These are phyloP conservation scores for Sesamia nonagrioides DNA, from an alignment of 1,140 invertebrate species.

Conservation along the genomic window DNA sequence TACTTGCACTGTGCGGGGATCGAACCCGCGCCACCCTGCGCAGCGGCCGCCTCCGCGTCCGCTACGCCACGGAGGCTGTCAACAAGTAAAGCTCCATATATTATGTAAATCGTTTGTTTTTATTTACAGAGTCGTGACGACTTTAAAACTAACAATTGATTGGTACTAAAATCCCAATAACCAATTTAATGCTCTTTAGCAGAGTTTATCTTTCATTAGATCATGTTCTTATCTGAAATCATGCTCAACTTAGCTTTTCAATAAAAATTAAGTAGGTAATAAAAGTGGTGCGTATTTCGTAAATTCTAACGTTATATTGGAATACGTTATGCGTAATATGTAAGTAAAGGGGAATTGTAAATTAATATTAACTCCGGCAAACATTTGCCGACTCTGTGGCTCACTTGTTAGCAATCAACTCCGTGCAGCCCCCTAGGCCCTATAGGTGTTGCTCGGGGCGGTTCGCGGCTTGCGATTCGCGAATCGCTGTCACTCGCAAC, in stretches of 20 bases:
- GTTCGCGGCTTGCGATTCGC: background rate
- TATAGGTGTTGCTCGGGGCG: background rate
- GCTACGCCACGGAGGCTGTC: no score
- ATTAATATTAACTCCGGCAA: constrained; percentile 42
- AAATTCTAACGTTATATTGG: background rate
- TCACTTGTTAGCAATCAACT: constrained; percentile 44
- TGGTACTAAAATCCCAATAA: constrained; percentile 42
- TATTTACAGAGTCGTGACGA: constrained; percentile 23
- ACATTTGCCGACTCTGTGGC: constrained; percentile 25
- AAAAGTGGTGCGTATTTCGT: constrained; percentile 30
- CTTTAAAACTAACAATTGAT: constrained; percentile 34
- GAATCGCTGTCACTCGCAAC: constrained; percentile 50
- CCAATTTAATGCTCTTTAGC: background rate
- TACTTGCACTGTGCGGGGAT: no score
- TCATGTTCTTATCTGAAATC: constrained; percentile 42
- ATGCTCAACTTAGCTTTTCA: background rate
- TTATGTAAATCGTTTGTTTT: constrained; percentile 15
- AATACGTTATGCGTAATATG: background rate
- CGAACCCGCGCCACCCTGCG: no score
- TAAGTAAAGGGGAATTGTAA: constrained; percentile 7
- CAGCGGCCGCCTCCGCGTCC: no score
- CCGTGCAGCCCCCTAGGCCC: background rate
- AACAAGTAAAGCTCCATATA: no score
- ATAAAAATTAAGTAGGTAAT: constrained; percentile 42
- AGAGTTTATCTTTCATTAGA: constrained; percentile 34